These are phyloP conservation scores for Mareca penelope DNA, from an alignment of 2,797 vertebrate genomes.

Conservation along the genomic window DNA sequence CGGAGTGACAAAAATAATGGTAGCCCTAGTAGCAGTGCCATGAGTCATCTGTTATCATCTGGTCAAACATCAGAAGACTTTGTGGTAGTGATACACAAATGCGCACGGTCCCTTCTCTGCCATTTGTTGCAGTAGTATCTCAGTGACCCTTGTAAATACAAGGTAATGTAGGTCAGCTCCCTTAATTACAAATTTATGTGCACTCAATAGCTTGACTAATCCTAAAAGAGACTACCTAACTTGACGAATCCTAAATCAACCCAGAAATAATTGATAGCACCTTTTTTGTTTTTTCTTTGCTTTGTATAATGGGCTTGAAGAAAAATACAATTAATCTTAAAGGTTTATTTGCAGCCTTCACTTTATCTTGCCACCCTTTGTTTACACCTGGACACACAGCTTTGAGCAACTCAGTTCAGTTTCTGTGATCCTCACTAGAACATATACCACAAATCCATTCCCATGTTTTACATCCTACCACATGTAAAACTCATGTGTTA, in stretches of 20 bases:
- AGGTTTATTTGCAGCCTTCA: background rate
- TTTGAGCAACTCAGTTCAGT: background rate
- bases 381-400: background rate
- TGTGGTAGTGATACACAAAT: background rate
- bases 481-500: background rate
- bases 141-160: background rate
- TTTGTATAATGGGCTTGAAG: background rate
- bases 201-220: background rate
- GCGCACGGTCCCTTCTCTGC: background rate
- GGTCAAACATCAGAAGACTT: background rate
- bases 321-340: background rate
- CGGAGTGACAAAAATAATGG: background rate
- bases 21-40: background rate
- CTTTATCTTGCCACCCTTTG: background rate
- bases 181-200: background rate
- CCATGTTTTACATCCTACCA: accelerated
- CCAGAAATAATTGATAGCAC: background rate
- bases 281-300: background rate
- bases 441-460: background rate
- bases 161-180: background rate
- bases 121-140: background rate
- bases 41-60: background rate
- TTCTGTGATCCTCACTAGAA: background rate
- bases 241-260: background rate
- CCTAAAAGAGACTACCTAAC: background rate